Evolutionary conservation across 2,888 invertebrate genomes (phyloP).

Genomic region (Apocheima hispidaria): DNA sequence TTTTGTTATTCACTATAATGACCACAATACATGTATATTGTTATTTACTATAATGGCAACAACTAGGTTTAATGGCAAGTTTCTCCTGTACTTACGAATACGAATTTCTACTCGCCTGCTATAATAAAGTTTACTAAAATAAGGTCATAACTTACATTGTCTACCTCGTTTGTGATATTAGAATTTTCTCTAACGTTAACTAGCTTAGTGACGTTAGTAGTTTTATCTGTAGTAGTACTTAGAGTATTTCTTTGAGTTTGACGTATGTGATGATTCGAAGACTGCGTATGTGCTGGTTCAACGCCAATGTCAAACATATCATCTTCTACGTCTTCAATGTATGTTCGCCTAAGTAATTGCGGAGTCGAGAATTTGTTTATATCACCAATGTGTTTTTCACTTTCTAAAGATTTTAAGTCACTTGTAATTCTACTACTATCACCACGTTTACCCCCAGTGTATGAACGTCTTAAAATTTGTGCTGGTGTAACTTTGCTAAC

Average conservation of each 20-base stretch:
- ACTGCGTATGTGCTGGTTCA: constrained; percentile 52
- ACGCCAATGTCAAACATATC: constrained; percentile 67
- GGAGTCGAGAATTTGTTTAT: constrained; percentile 43
- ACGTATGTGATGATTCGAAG: constrained; percentile 52
- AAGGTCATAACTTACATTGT: constrained; percentile 57
- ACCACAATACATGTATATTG: constrained; percentile 6
- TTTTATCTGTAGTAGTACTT: constrained; percentile 48
- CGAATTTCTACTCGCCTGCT: constrained; percentile 3
- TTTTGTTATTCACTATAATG: too few relatives aligned
- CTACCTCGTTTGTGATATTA: constrained; percentile 43
- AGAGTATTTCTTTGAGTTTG: constrained; percentile 53
- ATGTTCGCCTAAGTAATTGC: constrained; percentile 60
- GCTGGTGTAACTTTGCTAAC: background rate
- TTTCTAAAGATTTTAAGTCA: background rate
- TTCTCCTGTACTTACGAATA: constrained; percentile 19
- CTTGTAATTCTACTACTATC: background rate
- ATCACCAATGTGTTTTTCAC: background rate
- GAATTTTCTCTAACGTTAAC: constrained; percentile 39
- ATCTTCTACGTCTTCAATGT: constrained; percentile 66
- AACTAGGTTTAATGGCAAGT: constrained; percentile 23
- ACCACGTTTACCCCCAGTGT: background rate
- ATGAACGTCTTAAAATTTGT: constrained; percentile 1
- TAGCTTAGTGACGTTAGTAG: constrained; percentile 50
- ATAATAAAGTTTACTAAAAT: constrained; percentile 12
- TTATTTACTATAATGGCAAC: constrained; percentile 12